These are phyloP conservation scores for Dreissena polymorpha DNA, from an alignment of 1,140 invertebrate genomes.

Conservation along the genomic window DNA sequence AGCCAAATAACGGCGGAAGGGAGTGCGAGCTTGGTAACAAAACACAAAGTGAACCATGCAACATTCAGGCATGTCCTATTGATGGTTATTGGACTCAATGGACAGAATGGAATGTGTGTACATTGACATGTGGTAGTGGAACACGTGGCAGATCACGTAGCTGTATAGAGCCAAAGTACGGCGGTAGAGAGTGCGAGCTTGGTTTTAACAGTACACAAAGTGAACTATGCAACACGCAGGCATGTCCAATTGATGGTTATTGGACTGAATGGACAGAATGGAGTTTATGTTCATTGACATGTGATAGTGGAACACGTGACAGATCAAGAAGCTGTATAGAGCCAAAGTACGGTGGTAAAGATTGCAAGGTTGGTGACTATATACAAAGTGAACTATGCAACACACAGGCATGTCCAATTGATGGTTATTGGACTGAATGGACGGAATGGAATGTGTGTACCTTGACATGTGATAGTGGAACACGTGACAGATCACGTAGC, in stretches of 20 bases:
- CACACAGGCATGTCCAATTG: constrained; percentile 17
- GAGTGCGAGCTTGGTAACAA: background rate
- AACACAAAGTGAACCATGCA: background rate
- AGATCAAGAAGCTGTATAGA: constrained; percentile 15
- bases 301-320: constrained; percentile 30
- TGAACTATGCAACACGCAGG: background rate
- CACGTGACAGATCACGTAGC: constrained; percentile 2
- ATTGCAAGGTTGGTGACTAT: constrained; percentile 46
- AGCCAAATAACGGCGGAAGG: background rate
- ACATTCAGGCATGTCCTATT: background rate
- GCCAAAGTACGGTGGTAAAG: constrained; percentile 58
- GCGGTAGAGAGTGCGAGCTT: background rate
- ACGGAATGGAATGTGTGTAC: constrained; percentile 27
- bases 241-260: constrained; percentile 15
- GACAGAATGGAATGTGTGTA: constrained; percentile 16
- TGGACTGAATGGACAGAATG: constrained; percentile 23
- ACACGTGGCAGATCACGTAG: constrained; percentile 2
- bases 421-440: constrained; percentile 35
- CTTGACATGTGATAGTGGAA: background rate
- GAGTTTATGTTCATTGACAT: constrained; percentile 10
- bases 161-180: constrained; percentile 7
- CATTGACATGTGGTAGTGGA: constrained; percentile 6
- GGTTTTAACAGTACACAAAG: background rate
- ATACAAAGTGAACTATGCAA: too few species aligned
- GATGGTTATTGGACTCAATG: constrained; percentile 34